Conservation (phyloP, 1,140 invertebrate species). For the Polyergus mexicanus region DNA sequence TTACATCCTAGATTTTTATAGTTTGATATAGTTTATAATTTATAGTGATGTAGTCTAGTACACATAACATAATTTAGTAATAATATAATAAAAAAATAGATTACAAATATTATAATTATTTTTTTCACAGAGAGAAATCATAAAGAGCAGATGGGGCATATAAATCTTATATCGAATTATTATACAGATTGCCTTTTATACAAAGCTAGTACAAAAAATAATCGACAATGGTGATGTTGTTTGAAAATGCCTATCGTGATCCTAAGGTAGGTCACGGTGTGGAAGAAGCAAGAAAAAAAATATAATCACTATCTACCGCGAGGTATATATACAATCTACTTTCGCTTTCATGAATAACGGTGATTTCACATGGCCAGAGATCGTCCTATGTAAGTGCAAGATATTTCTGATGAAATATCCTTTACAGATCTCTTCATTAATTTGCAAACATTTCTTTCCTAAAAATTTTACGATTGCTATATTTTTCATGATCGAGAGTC, state of each 20-base stretch:
- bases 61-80: no score
- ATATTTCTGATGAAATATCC: background rate
- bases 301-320: background rate
- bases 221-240: background rate
- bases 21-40: no score
- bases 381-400: background rate
- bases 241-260: background rate
- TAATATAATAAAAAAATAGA: background rate
- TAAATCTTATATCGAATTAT: background rate
- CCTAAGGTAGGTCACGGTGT: background rate
- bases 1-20: background rate
- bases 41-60: no score
- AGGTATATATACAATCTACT: slow-evolving; percentile 1
- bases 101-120: background rate
- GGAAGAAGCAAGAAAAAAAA: background rate
- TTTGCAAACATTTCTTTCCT: background rate
- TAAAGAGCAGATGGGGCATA: background rate
- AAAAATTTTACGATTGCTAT: background rate
- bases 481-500: background rate
- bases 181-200: background rate
- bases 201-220: background rate
- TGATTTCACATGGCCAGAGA: background rate
- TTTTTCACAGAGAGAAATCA: background rate
- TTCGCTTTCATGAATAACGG: slow-evolving; percentile 6
- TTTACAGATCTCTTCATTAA: background rate